A percentile compares a stretch with the other conserved stretches of the same genome.
phyloP scores from a whole-genome alignment of 2,888 invertebrate genomes.

The Caenorhabditis sp. region DNA sequence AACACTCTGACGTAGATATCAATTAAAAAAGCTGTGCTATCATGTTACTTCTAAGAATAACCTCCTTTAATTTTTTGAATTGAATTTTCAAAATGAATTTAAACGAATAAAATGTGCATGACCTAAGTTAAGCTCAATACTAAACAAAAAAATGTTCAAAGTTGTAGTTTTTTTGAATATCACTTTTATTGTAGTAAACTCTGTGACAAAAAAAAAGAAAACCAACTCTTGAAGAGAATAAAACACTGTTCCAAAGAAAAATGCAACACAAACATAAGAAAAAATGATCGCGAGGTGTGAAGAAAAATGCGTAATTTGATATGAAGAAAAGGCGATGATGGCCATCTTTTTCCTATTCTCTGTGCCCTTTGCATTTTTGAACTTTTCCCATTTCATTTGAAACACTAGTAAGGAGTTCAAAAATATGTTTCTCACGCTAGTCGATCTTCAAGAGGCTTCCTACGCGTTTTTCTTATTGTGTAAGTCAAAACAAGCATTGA shows the following conservation, averaged over 20 bases:
- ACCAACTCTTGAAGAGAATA: neutral
- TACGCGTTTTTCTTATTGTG: neutral
- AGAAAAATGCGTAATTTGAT: constrained; percentile 6
- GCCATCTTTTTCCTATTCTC: constrained; percentile 1
- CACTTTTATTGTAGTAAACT: no score
- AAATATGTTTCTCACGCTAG: neutral
- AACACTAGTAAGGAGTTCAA: neutral
- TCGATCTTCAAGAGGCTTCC: constrained; percentile 6
- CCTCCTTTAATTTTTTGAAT: no score
- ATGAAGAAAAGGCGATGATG: neutral
- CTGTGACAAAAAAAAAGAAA: no score
- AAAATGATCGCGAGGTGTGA: constrained; percentile 5
- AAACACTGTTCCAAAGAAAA: neutral
- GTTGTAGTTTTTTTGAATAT: no score
- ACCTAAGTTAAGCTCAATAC: no score
- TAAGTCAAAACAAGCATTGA: no score
- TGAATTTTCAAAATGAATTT: no score
- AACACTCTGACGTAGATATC: no score
- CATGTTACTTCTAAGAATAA: no score
- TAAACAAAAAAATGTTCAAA: no score
- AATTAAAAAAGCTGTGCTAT: no score
- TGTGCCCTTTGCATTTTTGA: neutral
- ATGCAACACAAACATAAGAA: neutral
- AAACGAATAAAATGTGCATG: no score
- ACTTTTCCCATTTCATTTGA: constrained; percentile 8